A percentile compares a stretch with the other conserved stretches of the same genome.
phyloP scores from a whole-genome alignment of 2,888 invertebrate genomes.

The Aleiodes alternator region DNA sequence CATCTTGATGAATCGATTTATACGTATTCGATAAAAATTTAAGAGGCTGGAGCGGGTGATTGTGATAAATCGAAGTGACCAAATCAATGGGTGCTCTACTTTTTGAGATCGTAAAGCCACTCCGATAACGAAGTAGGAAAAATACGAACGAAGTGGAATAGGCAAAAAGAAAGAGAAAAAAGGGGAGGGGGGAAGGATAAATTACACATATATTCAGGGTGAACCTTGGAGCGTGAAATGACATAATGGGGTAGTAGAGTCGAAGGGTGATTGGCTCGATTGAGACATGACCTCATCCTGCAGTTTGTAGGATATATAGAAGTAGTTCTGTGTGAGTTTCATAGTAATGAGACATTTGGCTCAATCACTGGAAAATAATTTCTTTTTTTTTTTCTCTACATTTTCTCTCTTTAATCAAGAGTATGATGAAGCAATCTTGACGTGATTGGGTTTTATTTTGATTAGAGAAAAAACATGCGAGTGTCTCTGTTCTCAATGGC shows the following conservation, averaged over 20 bases:
- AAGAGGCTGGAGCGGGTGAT: not conserved
- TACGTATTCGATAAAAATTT: not conserved
- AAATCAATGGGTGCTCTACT: not conserved
- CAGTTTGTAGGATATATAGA: slow-evolving; percentile 26
- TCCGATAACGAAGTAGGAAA: slow-evolving; percentile 9
- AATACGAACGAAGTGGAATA: slow-evolving; percentile 53
- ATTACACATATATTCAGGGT: slow-evolving; percentile 64
- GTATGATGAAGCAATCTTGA: slow-evolving; percentile 8
- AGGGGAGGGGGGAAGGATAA: slow-evolving; percentile 55
- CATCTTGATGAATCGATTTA: slow-evolving; percentile 6
- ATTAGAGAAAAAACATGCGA: not conserved
- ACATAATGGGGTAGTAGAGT: slow-evolving; percentile 57
- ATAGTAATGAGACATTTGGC: slow-evolving; percentile 29
- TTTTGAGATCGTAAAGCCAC: slow-evolving; percentile 7
- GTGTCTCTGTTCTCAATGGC: no score
- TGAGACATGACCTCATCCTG: slow-evolving; percentile 46
- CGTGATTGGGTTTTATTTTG: slow-evolving; percentile 2
- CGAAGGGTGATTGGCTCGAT: slow-evolving; percentile 44
- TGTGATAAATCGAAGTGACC: slow-evolving; percentile 16
- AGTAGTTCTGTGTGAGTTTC: not conserved
- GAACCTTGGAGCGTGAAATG: slow-evolving; percentile 66
- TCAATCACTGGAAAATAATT: slow-evolving; percentile 23
- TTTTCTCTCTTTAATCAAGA: slow-evolving; percentile 4
- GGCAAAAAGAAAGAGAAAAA: slow-evolving; percentile 58
- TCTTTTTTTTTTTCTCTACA: not conserved